Base-by-base conservation (phyloP, 1,140 invertebrate genomes). In the Sipha flava region DNA sequence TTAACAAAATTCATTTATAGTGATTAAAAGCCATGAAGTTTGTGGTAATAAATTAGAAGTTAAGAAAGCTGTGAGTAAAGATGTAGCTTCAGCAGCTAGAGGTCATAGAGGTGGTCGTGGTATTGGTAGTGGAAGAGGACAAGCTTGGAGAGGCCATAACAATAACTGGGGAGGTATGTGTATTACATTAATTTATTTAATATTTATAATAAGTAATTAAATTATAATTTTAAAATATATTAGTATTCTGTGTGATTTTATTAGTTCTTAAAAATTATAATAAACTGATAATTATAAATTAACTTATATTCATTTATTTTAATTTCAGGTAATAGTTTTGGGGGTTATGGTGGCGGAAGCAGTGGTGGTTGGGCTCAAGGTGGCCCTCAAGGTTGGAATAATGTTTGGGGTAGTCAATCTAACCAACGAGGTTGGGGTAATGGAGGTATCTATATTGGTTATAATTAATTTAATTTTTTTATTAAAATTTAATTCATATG, bases 1-100 rank as follows among this genome's bases (percentile, higher is more conserved):
- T 68, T 21, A 31, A 23, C 4, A 57, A 0, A 77, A 77, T n/a
- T 73, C 16, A 10, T 40, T 45, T 80, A 12, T 64, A 84, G 83
- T 84, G 45, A 81, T 82, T 31, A 83, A 82, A 45, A 81, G 79
- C 18, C 84, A 84, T 79, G 73, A 79, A 29, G 80, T 84, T 31
- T 80, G 82, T 66, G 83, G 83, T 3, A 83, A 81, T 64, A 73
- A 79, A 29, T 81, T 84, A 18, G 83, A 84, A 77, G 83, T 84
- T 2, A 84, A 84, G 70, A 84, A 84, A 81, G 84, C 84, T 21
- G 77, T 84, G 2, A 82, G 81, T 37, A 84, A 83, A 79, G 81
- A 75, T 64, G 81, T 64, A 52, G 80, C 64, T 21, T 81, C 81
- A n/a, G 59, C 80, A 21, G 31, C 81, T n/a, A 75, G 79, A 31